A percentile compares a stretch with the other conserved stretches of the same genome.
phyloP scores from a whole-genome alignment of 2,113 vertebrate genomes.

The Pardalotus punctatus region DNA sequence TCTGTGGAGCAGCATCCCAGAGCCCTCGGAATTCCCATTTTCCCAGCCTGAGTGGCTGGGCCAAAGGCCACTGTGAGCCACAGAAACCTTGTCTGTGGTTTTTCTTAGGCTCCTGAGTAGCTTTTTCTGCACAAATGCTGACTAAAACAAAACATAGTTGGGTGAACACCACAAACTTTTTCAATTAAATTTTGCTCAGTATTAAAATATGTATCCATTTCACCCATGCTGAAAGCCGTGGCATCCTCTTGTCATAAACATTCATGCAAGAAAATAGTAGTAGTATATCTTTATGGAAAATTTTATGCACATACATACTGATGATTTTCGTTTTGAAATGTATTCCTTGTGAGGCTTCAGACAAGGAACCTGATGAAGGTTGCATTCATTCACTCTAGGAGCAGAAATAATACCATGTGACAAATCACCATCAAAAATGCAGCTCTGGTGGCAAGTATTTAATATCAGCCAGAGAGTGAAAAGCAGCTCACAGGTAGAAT shows the following conservation, averaged over 20 bases:
- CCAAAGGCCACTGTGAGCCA: not conserved
- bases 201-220: conserved; percentile 45
- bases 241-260: conserved; percentile 9
- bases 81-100: not conserved
- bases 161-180: not conserved
- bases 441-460: conserved; percentile 22
- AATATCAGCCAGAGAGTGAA: conserved; percentile 17
- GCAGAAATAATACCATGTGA: conserved; percentile 39
- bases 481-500: conserved; percentile 35
- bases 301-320: conserved; percentile 1
- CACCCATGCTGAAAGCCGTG: not conserved
- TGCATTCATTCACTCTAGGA: conserved; percentile 4
- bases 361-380: conserved; percentile 20
- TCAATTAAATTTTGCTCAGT: conserved; percentile 1
- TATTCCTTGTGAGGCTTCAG: conserved; percentile 8
- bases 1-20: not conserved
- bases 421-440: conserved; percentile 41
- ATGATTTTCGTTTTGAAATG: conserved; percentile 14
- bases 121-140: not conserved
- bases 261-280: conserved; percentile 19
- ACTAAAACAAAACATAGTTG: not conserved
- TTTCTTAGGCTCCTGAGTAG: not conserved
- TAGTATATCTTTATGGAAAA: conserved; percentile 2
- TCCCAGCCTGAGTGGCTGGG: not conserved
- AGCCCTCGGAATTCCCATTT: not conserved